phyloP scores from a whole-genome alignment of 2,797 vertebrate species.

The Dromococcyx pavoninus region DNA sequence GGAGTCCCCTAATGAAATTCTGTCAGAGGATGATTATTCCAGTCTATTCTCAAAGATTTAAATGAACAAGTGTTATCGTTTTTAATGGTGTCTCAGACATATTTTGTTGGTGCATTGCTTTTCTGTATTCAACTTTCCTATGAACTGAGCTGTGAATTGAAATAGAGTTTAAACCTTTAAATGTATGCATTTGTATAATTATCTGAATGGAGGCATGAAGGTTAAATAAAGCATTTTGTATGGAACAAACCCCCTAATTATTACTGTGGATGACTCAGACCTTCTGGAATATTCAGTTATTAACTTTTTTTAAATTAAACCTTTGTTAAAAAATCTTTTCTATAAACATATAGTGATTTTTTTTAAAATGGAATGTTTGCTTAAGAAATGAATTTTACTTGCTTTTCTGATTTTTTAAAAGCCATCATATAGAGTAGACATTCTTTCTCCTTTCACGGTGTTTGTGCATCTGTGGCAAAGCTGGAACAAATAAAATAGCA shows the following conservation, averaged over 20 bases:
- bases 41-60: slow-evolving; percentile 89
- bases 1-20: slow-evolving; percentile 90
- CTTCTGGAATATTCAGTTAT: slow-evolving; percentile 70
- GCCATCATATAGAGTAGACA: background rate
- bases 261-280: slow-evolving; percentile 71
- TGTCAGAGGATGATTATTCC: slow-evolving; percentile 87
- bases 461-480: slow-evolving; percentile 25
- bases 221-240: slow-evolving; percentile 99
- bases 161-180: slow-evolving; percentile 99
- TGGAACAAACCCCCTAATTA: slow-evolving; percentile 84
- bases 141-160: slow-evolving; percentile 99
- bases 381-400: slow-evolving; percentile 31
- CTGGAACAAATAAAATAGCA: slow-evolving; percentile 32
- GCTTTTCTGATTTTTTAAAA: slow-evolving; percentile 15
- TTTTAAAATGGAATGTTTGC: slow-evolving; percentile 18
- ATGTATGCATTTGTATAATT: slow-evolving; percentile 97
- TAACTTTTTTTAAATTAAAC: slow-evolving; percentile 73
- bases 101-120: slow-evolving; percentile 96
- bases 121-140: slow-evolving; percentile 92
- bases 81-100: slow-evolving; percentile 94
- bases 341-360: slow-evolving; percentile 49
- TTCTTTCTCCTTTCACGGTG: background rate
- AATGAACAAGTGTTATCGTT: slow-evolving; percentile 90
- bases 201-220: slow-evolving; percentile 99
- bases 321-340: slow-evolving; percentile 68